phyloP scores from a whole-genome alignment of 2,797 vertebrate genomes.

The Diplodus puntazzo region DNA sequence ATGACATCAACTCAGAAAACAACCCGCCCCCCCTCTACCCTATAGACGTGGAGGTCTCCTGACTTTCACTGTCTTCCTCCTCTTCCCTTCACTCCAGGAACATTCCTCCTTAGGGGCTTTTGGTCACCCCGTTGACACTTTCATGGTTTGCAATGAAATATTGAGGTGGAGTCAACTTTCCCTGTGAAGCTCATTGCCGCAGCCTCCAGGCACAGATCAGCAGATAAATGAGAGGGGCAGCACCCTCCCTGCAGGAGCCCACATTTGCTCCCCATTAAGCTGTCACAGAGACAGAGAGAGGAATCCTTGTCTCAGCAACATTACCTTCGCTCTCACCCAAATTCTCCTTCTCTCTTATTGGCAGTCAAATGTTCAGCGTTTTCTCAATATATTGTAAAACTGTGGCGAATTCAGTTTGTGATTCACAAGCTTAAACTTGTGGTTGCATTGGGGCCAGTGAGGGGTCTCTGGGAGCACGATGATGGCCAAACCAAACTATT shows the following conservation, averaged over 20 bases:
- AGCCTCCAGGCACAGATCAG: conserved; percentile 60
- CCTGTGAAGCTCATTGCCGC: conserved; percentile 38
- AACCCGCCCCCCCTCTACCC: neutral
- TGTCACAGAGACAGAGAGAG: conserved; percentile 43
- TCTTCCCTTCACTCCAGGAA: conserved; percentile 36
- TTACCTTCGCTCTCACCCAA: conserved; percentile 1
- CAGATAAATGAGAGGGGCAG: conserved; percentile 53
- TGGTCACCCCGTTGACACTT: conserved; percentile 58
- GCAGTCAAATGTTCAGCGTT: conserved; percentile 22
- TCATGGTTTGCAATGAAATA: conserved; percentile 70
- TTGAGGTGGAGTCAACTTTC: conserved; percentile 54
- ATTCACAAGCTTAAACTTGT: conserved; percentile 31
- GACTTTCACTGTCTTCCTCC: conserved; percentile 51
- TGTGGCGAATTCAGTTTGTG: conserved; percentile 14
- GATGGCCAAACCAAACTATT: conserved; percentile 56
- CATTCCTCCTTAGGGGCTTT: conserved; percentile 53
- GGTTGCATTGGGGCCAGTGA: conserved; percentile 34
- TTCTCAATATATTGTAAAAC: conserved; percentile 27
- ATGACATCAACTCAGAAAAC: conserved; percentile 68
- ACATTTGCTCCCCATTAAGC: conserved; percentile 70
- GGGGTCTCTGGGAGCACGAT: conserved; percentile 28
- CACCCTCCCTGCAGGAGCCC: conserved; percentile 44
- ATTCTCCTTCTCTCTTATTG: conserved; percentile 7
- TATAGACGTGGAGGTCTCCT: conserved; percentile 40
- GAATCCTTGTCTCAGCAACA: conserved; percentile 29